Evolutionary conservation across 2,113 vertebrate species (phyloP), one percentile per base, ranked within the genome.

Genomic region (Fulmarus glacialis): DNA sequence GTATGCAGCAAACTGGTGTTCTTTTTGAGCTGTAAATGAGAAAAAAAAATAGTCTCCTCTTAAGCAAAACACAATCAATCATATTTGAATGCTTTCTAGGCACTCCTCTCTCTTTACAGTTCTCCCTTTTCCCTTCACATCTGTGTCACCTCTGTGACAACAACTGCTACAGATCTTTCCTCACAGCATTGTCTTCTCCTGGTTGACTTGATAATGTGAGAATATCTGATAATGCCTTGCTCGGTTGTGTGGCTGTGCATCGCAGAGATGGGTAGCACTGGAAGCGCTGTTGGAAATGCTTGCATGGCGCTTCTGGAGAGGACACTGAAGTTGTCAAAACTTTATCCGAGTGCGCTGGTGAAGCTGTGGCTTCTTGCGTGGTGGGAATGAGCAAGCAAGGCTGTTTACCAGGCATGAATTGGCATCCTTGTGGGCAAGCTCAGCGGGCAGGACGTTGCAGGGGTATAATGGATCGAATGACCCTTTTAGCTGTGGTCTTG

Each of bases 381-480:
- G 45, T 80, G 48, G 56, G 60, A 50, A 40, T 9, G 47, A 82
- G 42, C 32, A 20, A 91, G 34, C 60, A 40, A 89, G 38, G 45
- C 27, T 81, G 1, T 50, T 82, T 42, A 21, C 47, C n/a, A 42
- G 22, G 30, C 24, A 2, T 40, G 42, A 47, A 7, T 32, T 48
- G 64, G 22, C 32, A 30, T 43, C 59, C 56, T 34, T n/a, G 29
- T 24, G 58, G 34, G 42, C 29, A 55, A 29, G 40, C 58, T 84
- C 27, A 67, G 47, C 0, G 0, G 43, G 36, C 52, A 42, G 58
- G 34, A 23, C 3, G 1, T 23, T 42, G 7, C 53, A 70, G 63
- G 71, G 22, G 4, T 52, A 1, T 45, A 52, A 42, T 0, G 1
- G 48, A 48, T 43, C 0, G 0, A 73, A 52, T 38, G 24, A 45